These are phyloP conservation scores for Acropternis orthonyx DNA, from an alignment of 2,797 vertebrate genomes.

Conservation along the genomic window DNA sequence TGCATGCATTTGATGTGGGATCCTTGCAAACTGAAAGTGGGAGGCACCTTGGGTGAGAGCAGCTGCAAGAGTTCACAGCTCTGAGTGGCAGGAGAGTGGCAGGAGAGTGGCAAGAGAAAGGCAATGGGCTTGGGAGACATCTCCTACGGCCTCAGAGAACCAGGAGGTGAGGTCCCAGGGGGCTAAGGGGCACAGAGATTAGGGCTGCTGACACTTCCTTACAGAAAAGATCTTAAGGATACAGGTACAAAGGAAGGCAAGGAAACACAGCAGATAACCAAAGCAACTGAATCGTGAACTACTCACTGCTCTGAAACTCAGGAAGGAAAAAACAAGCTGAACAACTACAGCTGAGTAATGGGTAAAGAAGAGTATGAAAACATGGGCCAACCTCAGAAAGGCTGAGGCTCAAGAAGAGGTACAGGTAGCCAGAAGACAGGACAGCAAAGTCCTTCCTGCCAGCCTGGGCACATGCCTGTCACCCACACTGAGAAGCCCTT, in stretches of 20 bases:
- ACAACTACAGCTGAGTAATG: not conserved
- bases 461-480: not conserved
- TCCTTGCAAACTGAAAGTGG: constrained; percentile 55
- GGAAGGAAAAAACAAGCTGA: not conserved
- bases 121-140: not conserved
- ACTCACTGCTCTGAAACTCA: not conserved
- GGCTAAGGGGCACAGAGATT: not conserved
- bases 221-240: not conserved
- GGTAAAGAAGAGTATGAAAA: not conserved
- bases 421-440: not conserved
- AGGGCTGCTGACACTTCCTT: not conserved
- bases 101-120: not conserved
- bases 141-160: not conserved
- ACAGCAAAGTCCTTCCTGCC: not conserved
- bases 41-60: constrained; percentile 63
- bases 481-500: not conserved
- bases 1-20: constrained; percentile 38
- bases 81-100: constrained; percentile 27
- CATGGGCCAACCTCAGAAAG: not conserved
- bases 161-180: not conserved
- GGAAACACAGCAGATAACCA: not conserved
- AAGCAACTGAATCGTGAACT: not conserved
- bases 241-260: not conserved
- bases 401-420: not conserved
- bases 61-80: constrained; percentile 62